Conservation (phyloP, 37 sponge, comb jelly and placozoan species). For the Sycon ciliatum region DNA sequence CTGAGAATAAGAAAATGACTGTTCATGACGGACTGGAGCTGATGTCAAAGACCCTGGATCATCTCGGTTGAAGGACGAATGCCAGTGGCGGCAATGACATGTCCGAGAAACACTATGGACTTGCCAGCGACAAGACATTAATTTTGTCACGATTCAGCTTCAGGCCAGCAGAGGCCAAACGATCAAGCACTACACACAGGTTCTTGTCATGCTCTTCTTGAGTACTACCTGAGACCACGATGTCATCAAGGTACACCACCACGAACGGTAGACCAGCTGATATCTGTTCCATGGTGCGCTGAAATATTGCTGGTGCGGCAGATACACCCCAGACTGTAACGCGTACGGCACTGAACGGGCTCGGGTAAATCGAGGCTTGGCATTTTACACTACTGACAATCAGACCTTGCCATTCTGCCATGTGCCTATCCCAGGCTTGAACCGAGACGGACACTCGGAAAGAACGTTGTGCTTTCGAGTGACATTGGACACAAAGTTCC, state of each 20-base stretch:
- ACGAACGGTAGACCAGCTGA: no score
- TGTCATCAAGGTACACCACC: no score
- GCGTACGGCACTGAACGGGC: no score
- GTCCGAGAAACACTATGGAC: neutral
- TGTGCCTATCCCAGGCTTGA: conserved; percentile 2
- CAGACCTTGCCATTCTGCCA: no score
- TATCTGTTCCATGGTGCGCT: neutral
- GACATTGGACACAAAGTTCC: neutral
- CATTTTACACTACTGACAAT: neutral
- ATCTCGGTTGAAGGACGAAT: neutral
- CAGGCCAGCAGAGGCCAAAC: conserved; percentile 9
- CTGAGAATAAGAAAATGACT: no score
- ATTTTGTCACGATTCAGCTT: neutral
- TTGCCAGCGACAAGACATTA: neutral
- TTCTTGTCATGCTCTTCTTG: no score
- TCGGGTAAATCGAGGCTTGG: no score
- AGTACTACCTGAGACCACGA: no score
- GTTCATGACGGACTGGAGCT: no score
- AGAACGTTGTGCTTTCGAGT: neutral
- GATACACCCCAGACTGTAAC: no score
- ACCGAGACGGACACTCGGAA: neutral
- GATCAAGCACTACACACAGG: conserved; percentile 1
- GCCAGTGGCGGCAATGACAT: neutral
- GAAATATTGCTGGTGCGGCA: no score
- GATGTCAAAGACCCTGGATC: no score